Evolutionary conservation across 2,888 invertebrate species (phyloP).

Genomic region (Drosophila colorata): DNA sequence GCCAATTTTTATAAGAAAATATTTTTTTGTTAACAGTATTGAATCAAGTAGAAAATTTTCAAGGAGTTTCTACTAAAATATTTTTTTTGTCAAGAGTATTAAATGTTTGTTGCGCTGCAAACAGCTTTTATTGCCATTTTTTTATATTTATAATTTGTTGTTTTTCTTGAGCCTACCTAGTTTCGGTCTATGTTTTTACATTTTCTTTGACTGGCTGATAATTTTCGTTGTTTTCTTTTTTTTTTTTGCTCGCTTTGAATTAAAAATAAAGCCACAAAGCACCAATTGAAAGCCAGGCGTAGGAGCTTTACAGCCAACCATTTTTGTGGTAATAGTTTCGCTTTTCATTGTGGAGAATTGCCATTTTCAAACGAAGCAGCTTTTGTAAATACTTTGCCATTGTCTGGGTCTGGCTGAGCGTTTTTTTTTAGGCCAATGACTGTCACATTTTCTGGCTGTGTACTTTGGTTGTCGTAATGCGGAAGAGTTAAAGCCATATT

Average conservation of each 20-base stretch:
- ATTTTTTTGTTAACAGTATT: too few relatives aligned
- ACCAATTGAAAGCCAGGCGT: constrained; percentile 21
- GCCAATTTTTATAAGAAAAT: too few relatives aligned
- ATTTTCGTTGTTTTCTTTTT: constrained; percentile 42
- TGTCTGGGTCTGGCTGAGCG: constrained; percentile 44
- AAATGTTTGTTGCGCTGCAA: not conserved
- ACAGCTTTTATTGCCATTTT: not conserved
- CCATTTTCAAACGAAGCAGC: constrained; percentile 20
- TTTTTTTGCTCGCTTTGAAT: constrained; percentile 33
- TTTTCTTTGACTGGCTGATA: constrained; percentile 52
- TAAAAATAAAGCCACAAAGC: constrained; percentile 64
- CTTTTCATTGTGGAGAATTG: constrained; percentile 60
- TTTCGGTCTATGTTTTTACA: constrained; percentile 45
- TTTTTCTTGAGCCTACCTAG: constrained; percentile 36
- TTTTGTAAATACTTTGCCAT: constrained; percentile 34
- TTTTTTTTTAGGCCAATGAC: constrained; percentile 55
- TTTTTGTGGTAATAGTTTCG: constrained; percentile 67
- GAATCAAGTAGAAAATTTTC: too few relatives aligned
- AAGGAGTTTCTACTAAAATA: too few relatives aligned
- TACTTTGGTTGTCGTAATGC: constrained; percentile 33
- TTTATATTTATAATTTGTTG: constrained; percentile 13
- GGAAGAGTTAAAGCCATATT: constrained; percentile 50
- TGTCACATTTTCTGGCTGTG: constrained; percentile 47
- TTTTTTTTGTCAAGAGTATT: constrained; percentile 5
- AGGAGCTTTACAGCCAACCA: constrained; percentile 16